These are phyloP conservation scores for Brachyopa scutellaris DNA, from an alignment of 2,888 invertebrate species.

Conservation along the genomic window DNA sequence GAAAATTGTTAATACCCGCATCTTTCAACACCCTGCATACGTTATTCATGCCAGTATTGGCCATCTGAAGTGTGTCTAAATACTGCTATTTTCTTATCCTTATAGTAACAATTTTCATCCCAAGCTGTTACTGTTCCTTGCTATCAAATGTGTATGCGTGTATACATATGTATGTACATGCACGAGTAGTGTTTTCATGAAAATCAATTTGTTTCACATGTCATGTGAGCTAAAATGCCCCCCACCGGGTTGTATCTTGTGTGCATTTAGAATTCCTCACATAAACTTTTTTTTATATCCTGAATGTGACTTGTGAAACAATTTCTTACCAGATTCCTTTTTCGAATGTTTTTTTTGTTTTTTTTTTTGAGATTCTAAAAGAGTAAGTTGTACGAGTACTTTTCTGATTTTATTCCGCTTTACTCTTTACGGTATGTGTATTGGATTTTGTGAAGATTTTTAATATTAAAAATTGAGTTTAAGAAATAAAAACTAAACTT, in stretches of 20 bases:
- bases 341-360: too few relatives aligned
- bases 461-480: too few relatives aligned
- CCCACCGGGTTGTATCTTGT: not conserved
- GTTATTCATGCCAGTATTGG: conserved; percentile 11
- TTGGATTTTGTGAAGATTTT: too few relatives aligned
- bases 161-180: not conserved
- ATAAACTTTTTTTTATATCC: conserved; percentile 2
- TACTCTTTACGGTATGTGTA: too few relatives aligned
- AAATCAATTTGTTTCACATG: conserved; percentile 48
- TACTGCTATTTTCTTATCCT: not conserved
- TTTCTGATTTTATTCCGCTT: conserved; percentile 7
- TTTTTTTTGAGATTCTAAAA: not conserved
- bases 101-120: not conserved
- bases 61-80: not conserved
- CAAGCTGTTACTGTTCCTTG: conserved; percentile 13
- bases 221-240: conserved; percentile 42
- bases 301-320: conserved; percentile 9
- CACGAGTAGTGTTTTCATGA: conserved; percentile 37
- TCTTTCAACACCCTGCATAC: not conserved
- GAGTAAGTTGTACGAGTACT: not conserved
- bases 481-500: too few relatives aligned
- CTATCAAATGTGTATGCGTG: not conserved
- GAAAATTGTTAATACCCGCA: not conserved
- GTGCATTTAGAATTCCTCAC: conserved; percentile 33
- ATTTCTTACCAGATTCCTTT: conserved; percentile 20